Evolutionary conservation across 2,113 vertebrate genomes (phyloP).

Genomic region (Fregata magnificens): DNA sequence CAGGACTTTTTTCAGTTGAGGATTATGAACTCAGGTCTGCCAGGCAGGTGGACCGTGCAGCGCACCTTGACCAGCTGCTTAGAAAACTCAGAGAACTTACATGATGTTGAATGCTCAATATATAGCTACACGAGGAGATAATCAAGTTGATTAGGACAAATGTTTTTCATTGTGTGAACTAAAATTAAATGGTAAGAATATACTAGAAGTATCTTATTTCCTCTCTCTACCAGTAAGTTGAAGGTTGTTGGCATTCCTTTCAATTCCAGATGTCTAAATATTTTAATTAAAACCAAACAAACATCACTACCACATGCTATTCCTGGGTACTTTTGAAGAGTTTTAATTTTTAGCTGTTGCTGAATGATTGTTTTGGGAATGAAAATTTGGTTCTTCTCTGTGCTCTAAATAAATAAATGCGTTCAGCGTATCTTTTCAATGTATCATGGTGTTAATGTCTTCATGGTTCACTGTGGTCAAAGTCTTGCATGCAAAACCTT

Average conservation of each 20-base stretch:
- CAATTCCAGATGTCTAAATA: background rate
- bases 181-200: conserved; percentile 22
- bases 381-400: background rate
- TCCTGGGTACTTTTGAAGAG: background rate
- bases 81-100: background rate
- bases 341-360: background rate
- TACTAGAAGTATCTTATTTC: background rate
- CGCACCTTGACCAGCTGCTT: background rate
- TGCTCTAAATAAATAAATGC: background rate
- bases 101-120: background rate
- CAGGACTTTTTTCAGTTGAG: background rate
- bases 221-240: background rate
- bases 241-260: conserved; percentile 4
- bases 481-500: background rate
- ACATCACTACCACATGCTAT: background rate
- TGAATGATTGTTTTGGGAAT: background rate
- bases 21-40: background rate
- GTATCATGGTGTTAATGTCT: background rate
- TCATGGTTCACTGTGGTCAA: background rate
- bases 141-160: background rate
- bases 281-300: background rate
- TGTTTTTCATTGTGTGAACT: background rate
- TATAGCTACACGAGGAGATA: background rate
- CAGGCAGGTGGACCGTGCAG: background rate
- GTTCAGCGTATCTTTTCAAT: background rate